A percentile compares a stretch with the other conserved stretches of the same genome.
Conservation (phyloP, 2,113 vertebrate species). For the Eurystomus gularis region DNA sequence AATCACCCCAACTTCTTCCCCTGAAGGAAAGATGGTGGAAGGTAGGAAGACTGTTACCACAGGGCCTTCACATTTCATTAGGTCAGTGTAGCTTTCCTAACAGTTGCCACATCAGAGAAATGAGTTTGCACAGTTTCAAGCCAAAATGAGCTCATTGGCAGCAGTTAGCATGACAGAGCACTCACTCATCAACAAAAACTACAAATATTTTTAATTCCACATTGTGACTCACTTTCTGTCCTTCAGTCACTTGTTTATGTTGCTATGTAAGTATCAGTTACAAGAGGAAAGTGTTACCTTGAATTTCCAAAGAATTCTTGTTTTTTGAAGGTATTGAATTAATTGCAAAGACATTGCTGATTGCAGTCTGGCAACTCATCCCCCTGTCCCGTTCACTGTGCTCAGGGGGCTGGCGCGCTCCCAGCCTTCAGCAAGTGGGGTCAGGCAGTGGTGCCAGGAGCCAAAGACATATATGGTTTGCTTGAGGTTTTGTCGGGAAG, state of each 20-base stretch:
- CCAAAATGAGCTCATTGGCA: not conserved
- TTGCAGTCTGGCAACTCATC: not conserved
- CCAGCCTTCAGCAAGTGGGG: not conserved
- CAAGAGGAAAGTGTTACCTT: not conserved
- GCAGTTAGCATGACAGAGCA: not conserved
- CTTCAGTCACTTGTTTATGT: not conserved
- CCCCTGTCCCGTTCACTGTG: not conserved
- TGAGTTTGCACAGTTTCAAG: not conserved
- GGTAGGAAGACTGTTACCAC: not conserved
- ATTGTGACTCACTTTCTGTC: not conserved
- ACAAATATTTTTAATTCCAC: not conserved
- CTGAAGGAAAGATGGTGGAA: not conserved
- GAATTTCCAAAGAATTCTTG: not conserved
- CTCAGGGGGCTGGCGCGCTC: not conserved
- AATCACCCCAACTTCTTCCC: not conserved
- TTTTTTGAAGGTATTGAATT: not conserved
- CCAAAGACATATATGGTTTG: not conserved
- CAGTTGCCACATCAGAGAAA: not conserved
- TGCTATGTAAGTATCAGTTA: not conserved
- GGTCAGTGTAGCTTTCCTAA: not conserved
- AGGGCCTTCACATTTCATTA: not conserved
- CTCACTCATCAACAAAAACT: not conserved
- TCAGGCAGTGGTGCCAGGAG: not conserved
- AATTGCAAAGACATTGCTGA: rapidly evolving
- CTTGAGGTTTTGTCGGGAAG: not conserved